Evolutionary conservation across 1,140 invertebrate species (phyloP), one percentile per base, ranked within the genome.

Genomic region (Calliphora vicina): DNA sequence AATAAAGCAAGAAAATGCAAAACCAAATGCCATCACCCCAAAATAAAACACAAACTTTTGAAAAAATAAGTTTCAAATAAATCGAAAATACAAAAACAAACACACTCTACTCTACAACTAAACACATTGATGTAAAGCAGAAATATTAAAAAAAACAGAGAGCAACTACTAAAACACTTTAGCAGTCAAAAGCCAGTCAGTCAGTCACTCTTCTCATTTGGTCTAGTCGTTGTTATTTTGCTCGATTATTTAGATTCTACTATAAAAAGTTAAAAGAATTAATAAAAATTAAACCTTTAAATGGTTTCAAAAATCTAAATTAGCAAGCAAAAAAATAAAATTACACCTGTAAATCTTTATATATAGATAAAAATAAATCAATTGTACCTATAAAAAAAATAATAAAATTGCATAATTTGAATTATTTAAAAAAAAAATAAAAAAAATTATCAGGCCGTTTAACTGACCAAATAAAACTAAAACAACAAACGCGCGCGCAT

Each of bases 181-280:
- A 67, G 61, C n/a, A 67, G 61, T 67, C 61, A 67, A 67, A 23
- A 23, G 61, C 61, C 61, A 67, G n/a, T 67, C 61, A 67, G 61
- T 67, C 20, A 67, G 61, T 67, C 20, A 23, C n/a, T 67, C 23
- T 67, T 67, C 20, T 67, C 61, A 67, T 67, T 67, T 67, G 20
- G 61, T 67, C 61, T 67, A 67, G 61, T 67, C 61, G 61, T 15
- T 57, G 17, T 67, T 67, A 67, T 67, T 67, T 67, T 25, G 61
- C 9, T 15, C 61, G 61, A 25, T 23, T 20, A 25, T 20, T 67
- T 67, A 50, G 35, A 35, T n/a, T n/a, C n/a, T n/a, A n/a, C n/a
- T n/a, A n/a, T n/a, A 50, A 50, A 50, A 23, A 67, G 10, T 23
- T 67, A 57, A 57, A 57, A 2, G 15, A n/a, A 57, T 57, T 57